These are phyloP conservation scores for Bellardia bayeri DNA, from an alignment of 2,888 invertebrate genomes.

Conservation along the genomic window DNA sequence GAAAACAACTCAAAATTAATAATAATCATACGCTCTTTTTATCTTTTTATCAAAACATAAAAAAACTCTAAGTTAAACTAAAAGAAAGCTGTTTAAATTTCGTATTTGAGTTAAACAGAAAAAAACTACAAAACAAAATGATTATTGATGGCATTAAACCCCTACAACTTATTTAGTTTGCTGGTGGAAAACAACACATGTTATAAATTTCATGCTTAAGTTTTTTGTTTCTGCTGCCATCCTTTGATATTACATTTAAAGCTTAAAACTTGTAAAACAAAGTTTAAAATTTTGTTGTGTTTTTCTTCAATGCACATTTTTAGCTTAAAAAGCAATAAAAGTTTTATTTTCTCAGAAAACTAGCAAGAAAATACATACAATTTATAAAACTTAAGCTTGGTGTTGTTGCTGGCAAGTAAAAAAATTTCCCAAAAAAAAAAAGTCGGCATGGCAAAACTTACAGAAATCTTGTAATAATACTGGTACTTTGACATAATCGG, in stretches of 20 bases:
- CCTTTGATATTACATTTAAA: constrained; percentile 25
- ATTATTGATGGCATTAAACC: neutral
- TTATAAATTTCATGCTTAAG: constrained; percentile 10
- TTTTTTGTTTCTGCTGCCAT: neutral
- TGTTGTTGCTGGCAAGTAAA: neutral
- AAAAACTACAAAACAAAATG: neutral
- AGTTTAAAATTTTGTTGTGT: constrained; percentile 22
- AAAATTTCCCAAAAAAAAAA: neutral
- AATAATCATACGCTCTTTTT: neutral
- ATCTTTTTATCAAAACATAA: neutral
- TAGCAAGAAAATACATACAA: neutral
- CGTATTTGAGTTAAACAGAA: neutral
- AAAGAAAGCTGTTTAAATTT: neutral
- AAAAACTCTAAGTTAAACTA: neutral
- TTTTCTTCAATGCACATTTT: constrained; percentile 42
- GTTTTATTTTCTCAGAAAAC: constrained; percentile 37
- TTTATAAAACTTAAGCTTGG: neutral
- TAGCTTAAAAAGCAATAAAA: constrained; percentile 65
- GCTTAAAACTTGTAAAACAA: constrained; percentile 47
- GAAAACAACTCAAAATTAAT: neutral
- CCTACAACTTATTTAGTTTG: neutral
- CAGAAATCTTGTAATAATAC: constrained; percentile 44
- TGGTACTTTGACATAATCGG: constrained; percentile 52
- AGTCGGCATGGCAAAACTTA: constrained; percentile 25
- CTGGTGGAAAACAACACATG: constrained; percentile 42